Base-by-base conservation (phyloP, 2,797 vertebrate species). In the Ctenosaura bakeri region DNA sequence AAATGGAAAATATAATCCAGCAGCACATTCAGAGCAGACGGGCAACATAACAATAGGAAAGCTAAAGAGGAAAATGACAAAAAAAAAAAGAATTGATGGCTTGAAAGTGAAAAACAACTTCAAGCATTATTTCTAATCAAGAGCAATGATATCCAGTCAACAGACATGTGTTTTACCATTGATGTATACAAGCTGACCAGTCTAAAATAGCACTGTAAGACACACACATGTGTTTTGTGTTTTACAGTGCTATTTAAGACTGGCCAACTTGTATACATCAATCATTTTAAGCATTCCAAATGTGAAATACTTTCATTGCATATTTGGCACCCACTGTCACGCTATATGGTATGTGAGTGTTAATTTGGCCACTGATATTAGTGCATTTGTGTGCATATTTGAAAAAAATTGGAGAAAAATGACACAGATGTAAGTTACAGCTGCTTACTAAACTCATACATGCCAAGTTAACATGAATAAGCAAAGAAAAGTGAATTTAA, bases 71-170 rank as follows among this genome's bases (percentile, higher is more conserved):
- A 46, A 46, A 69, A 71, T 32, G 35, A 69, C 42, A 69, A 35
- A 20, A 35, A 38, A 24, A 24, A 29, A 24, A 22, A 35, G 24
- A 24, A 24, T 76, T 22, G 24, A 35, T 59, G 24, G 71, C 5
- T 66, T 69, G 32, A 80, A 52, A 64, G 56, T 38, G 7, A 59
- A 89, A 76, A 82, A 87, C 38, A 87, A 82, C 20, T 62, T 38
- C 20, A 82, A 90, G 38, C 12, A 9, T 81, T 83, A 59, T 64
- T 82, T 80, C 62, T 83, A 52, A 76, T 77, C 66, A 90, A 82
- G 56, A 80, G 4, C 82, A 80, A 74, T 29, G 38, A 35, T 22
- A 86, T 81, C 64, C 50, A 59, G 46, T 87, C 38, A 52, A 83
- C 13, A 73, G 20, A 38, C 64, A 81, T 32, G 29, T 80, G 24